Evolutionary conservation across 1,140 invertebrate genomes (phyloP).

Genomic region (Hypsibius dujardini): DNA sequence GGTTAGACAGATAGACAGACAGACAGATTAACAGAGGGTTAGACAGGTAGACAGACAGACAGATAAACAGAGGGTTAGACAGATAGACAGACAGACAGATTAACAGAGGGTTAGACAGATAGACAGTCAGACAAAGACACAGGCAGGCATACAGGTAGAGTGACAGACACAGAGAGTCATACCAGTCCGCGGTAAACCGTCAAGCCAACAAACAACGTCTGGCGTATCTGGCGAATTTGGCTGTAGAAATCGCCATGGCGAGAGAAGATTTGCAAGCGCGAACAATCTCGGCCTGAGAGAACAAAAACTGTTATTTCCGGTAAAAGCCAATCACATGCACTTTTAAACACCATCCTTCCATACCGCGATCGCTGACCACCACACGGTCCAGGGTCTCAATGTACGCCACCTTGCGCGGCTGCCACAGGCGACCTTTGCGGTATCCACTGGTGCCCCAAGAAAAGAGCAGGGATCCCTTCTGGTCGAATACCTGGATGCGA

Average conservation of each 20-base stretch:
- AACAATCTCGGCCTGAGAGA: background rate
- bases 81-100: no score
- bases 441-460: constrained; percentile 5
- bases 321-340: no score
- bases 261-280: constrained; percentile 4
- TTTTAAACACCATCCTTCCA: no score
- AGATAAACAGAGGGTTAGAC: no score
- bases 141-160: no score
- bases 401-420: background rate
- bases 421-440: constrained; percentile 8
- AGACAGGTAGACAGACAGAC: no score
- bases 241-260: background rate
- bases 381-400: background rate
- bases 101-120: no score
- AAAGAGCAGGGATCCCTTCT: background rate
- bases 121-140: no score
- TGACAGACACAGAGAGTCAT: background rate
- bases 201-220: background rate
- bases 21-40: no score
- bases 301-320: no score
- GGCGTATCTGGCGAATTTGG: background rate
- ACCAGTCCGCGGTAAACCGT: constrained; percentile 3
- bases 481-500: background rate
- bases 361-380: background rate
- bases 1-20: no score